Percentiles rank a stretch among this genome's conserved stretches.
Conservation (phyloP, 2,113 vertebrate species). For the Pseudorasbora parva region DNA sequence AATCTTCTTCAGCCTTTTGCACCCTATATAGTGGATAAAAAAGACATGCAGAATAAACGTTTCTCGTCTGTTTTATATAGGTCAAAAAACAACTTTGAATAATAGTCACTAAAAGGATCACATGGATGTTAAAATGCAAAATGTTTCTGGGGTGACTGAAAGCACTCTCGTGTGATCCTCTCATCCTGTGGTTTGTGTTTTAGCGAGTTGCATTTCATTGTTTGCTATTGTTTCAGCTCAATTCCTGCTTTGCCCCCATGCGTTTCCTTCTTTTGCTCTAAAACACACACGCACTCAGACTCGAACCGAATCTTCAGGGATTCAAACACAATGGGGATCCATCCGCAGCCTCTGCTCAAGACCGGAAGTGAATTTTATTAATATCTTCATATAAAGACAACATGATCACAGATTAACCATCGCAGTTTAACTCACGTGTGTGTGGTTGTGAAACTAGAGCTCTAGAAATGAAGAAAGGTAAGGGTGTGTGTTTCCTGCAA, state of each 20-base stretch:
- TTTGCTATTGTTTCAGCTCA: conserved; percentile 43
- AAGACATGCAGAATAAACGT: background rate
- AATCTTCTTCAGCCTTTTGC: background rate
- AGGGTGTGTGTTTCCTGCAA: no score
- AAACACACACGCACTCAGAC: background rate
- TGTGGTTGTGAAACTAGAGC: background rate
- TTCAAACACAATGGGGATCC: conserved; percentile 43
- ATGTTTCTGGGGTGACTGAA: background rate
- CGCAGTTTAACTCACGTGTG: background rate
- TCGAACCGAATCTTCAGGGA: conserved; percentile 4
- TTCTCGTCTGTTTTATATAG: background rate
- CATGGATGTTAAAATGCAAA: background rate
- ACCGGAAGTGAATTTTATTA: conserved; percentile 24
- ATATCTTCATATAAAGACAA: conserved; percentile 15
- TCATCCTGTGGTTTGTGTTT: conserved; percentile 6
- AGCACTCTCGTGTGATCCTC: background rate
- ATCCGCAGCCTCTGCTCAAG: conserved; percentile 9
- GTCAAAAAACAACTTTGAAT: background rate
- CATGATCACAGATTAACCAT: background rate
- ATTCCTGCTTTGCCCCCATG: conserved; percentile 25
- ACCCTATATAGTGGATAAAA: background rate
- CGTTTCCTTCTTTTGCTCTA: conserved; percentile 40
- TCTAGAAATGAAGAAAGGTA: background rate
- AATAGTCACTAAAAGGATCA: background rate
- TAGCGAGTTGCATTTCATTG: conserved; percentile 1